Conservation (phyloP, 2,797 vertebrate genomes). For the Mus spretus region DNA sequence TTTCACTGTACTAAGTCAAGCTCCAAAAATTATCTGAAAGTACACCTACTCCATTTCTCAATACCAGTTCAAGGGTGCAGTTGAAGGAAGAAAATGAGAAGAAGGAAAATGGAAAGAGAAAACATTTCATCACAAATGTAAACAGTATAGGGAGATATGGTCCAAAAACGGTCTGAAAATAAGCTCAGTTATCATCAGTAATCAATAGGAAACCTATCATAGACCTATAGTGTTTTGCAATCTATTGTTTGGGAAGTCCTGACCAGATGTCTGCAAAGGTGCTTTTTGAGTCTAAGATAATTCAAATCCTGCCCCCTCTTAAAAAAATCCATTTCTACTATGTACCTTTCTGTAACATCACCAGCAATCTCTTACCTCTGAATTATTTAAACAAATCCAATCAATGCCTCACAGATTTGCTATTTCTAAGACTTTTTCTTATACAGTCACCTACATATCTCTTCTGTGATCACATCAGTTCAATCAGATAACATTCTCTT, state of each 20-base stretch:
- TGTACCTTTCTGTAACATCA: neutral
- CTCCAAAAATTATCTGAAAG: neutral
- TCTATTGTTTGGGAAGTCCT: neutral
- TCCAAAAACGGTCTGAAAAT: neutral
- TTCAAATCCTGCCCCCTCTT: neutral
- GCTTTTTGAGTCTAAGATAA: slow-evolving; percentile 19
- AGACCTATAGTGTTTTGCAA: neutral
- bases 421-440: slow-evolving; percentile 18
- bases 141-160: neutral
- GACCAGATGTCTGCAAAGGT: neutral
- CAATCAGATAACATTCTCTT: neutral
- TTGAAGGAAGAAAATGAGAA: neutral
- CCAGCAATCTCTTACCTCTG: neutral
- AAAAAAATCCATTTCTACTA: neutral
- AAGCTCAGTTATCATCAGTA: neutral
- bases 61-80: neutral
- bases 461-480: slow-evolving; percentile 10
- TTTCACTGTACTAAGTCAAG: neutral
- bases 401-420: neutral
- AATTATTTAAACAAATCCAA: slow-evolving; percentile 60
- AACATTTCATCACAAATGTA: neutral
- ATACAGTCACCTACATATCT: neutral
- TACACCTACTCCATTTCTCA: neutral
- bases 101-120: neutral
- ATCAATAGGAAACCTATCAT: neutral